These are phyloP conservation scores for Acrossocheilus fasciatus DNA, from an alignment of 2,797 vertebrate genomes.

Conservation along the genomic window DNA sequence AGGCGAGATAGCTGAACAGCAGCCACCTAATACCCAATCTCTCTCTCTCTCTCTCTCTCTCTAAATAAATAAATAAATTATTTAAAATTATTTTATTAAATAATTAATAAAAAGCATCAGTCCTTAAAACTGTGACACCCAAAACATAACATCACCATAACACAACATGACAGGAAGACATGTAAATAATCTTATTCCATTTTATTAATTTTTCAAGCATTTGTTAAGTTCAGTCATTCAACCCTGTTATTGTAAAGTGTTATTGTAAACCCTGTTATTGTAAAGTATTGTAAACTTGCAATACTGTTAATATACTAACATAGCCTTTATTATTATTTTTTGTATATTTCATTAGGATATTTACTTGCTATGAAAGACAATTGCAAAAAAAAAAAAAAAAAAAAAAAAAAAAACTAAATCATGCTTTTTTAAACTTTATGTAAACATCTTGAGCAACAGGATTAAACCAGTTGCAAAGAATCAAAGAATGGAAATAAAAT, in stretches of 20 bases:
- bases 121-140: neutral
- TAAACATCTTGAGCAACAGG: neutral
- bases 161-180: too few relatives aligned
- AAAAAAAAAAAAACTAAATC: neutral
- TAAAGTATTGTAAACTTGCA: neutral
- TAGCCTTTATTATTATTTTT: neutral
- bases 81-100: too few relatives aligned
- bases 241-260: too few relatives aligned
- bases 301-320: neutral
- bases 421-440: neutral
- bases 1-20: slow-evolving; percentile 13
- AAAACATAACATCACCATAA: too few relatives aligned
- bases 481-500: neutral
- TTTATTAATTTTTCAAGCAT: too few relatives aligned
- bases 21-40: neutral
- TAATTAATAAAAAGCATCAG: too few relatives aligned
- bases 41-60: neutral
- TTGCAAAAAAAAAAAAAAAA: neutral
- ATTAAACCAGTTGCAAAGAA: neutral
- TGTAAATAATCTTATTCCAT: too few relatives aligned
- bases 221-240: too few relatives aligned
- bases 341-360: neutral
- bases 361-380: neutral
- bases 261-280: too few relatives aligned
- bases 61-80: too few relatives aligned